Percentiles rank a stretch among this genome's conserved stretches.
phyloP scores from a whole-genome alignment of 2,113 vertebrate species.

The Rhea americana region DNA sequence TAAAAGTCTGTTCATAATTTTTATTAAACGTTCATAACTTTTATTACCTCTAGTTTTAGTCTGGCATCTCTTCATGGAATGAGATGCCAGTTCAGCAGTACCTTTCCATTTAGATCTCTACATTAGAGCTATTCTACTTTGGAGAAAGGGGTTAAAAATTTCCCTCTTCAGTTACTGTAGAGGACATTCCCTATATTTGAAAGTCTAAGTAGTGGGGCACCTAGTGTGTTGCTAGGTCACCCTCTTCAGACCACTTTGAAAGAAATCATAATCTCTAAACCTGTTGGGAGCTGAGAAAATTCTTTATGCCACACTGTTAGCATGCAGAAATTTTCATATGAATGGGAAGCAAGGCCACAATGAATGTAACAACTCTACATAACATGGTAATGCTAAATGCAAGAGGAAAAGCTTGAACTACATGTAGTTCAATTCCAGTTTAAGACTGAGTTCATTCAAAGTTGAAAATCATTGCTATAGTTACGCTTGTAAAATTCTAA shows the following conservation, averaged over 20 bases:
- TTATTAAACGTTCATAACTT: neutral
- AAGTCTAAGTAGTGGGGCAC: neutral
- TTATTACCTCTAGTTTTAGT: neutral
- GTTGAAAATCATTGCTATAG: neutral
- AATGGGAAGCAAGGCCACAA: neutral
- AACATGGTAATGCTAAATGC: neutral
- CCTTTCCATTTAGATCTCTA: neutral
- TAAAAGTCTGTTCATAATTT: neutral
- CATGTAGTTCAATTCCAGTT: neutral
- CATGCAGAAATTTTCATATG: neutral
- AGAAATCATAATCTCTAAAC: neutral
- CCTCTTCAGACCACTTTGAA: neutral
- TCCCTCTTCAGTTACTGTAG: neutral
- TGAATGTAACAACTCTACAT: neutral
- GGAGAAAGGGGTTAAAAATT: neutral
- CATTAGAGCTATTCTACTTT: neutral
- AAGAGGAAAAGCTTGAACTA: neutral
- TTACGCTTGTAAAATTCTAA: neutral
- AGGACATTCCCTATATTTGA: neutral
- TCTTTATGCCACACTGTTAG: neutral
- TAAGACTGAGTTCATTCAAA: neutral
- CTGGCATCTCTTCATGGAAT: accelerated
- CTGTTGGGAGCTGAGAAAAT: neutral
- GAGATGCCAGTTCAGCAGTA: neutral
- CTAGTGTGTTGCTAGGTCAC: neutral